Evolutionary conservation across 35 echinoderm and acorn worm genomes (phyloP), one percentile per base, ranked within the genome.

Genomic region (Apostichopus californicus): DNA sequence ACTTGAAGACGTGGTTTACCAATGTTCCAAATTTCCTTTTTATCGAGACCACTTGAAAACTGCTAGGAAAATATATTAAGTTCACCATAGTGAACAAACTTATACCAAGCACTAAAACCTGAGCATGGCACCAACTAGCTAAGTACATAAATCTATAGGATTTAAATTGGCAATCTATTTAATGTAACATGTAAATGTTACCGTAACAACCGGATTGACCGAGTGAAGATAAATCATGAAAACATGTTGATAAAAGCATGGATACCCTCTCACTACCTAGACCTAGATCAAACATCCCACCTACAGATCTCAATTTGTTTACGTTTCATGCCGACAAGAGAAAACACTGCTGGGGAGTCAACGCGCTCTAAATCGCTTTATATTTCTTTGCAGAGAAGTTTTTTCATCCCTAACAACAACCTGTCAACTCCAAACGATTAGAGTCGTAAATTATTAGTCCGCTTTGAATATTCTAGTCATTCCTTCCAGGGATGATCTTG

Each of bases 281-380:
- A 75, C 21, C 71, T 75, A 75, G n/a, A 75, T 75, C 71, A 75
- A 11, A 56, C 17, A 58, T 15, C 52, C 81, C 55, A 85, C 81
- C 81, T 15, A 58, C 8, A 59, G 81, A 85, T 59, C 55, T 59
- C 14, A 59, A 10, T 10, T 8, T 85, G 81, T 85, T 85, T 85
- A 85, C 81, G 6, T 85, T 85, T 60, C 78, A 54, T 54, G 17
- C 54, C 20, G 0, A 7, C n/a, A 55, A 55, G 4, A 85, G 20
- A 85, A 59, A 58, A 21, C 28, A 85, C 81, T 58, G 20, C 12
- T 10, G 17, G 57, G n/a, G 24, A 85, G 81, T 85, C 81, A 58
- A 61, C 58, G 57, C 55, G 63, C 81, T 85, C 81, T 21, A 63
- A 15, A 85, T 23, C 14, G 6, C 80, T 85, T 56, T 83, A 34